Conservation (phyloP, 2,113 vertebrate species). For the Istiophorus platypterus region DNA sequence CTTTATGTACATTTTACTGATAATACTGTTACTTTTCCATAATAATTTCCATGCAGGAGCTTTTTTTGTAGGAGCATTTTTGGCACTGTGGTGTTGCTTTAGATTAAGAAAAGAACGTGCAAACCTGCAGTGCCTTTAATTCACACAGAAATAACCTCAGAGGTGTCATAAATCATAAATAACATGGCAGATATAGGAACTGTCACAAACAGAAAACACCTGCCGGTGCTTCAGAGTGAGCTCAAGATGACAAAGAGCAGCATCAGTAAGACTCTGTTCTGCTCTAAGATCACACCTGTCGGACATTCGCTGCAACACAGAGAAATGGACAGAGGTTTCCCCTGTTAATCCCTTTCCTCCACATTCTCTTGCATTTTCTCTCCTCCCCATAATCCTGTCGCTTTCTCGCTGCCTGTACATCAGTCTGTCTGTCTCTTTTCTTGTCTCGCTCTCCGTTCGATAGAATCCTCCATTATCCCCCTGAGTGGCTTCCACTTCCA, state of each 20-base stretch:
- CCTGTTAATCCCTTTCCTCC: slow-evolving; percentile 30
- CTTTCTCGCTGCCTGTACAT: slow-evolving; percentile 33
- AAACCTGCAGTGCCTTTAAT: not conserved
- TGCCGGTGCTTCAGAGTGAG: slow-evolving; percentile 16
- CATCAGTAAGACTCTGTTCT: slow-evolving; percentile 35
- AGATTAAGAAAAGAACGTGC: not conserved
- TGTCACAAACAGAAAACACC: slow-evolving; percentile 21
- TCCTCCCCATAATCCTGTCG: slow-evolving; percentile 61
- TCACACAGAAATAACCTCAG: not conserved
- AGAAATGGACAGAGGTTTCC: slow-evolving; percentile 33
- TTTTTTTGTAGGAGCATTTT: not conserved
- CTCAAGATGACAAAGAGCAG: slow-evolving; percentile 28
- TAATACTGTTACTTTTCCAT: too few species aligned
- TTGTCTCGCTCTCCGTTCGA: slow-evolving; percentile 25
- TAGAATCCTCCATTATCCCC: slow-evolving; percentile 46
- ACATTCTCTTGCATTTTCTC: slow-evolving; percentile 21
- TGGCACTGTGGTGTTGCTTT: not conserved
- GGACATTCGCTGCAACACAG: slow-evolving; percentile 42
- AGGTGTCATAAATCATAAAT: slow-evolving; percentile 19
- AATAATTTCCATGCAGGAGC: too few species aligned
- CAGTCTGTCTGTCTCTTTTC: slow-evolving; percentile 32
- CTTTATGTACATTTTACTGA: too few species aligned
- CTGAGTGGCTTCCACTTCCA: slow-evolving; percentile 51
- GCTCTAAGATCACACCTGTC: slow-evolving; percentile 38
- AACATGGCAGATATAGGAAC: slow-evolving; percentile 1